phyloP scores from a whole-genome alignment of 1,140 invertebrate species.

The Diuraphis noxia region DNA sequence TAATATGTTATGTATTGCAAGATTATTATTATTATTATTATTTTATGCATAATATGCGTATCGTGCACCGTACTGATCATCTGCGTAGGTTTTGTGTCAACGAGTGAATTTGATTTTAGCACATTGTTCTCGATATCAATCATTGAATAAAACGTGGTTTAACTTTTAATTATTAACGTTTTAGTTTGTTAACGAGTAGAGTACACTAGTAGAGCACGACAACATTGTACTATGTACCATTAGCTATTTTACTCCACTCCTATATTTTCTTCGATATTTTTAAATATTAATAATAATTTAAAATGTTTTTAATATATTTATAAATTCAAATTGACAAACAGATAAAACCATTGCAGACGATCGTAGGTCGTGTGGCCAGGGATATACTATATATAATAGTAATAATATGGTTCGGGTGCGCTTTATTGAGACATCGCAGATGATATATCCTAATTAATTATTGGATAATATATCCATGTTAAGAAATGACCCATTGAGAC shows the following conservation, averaged over 20 bases:
- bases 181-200: not conserved
- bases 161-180: not conserved
- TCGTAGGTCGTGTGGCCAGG: not conserved
- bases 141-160: no score
- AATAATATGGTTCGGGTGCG: not conserved
- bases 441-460: not conserved
- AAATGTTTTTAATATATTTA: not conserved
- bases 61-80: not conserved
- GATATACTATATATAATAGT: not conserved
- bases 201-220: not conserved
- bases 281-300: no score
- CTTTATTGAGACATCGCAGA: not conserved
- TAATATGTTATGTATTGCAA: no score
- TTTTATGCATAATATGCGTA: not conserved
- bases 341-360: not conserved
- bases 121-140: not conserved
- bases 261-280: no score
- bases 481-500: no score
- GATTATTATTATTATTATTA: no score
- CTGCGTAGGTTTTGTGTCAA: not conserved
- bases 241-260: no score
- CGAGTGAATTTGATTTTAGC: not conserved
- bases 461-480: no score
- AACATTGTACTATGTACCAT: no score
- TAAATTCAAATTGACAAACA: not conserved